These are phyloP conservation scores for Celastrina argiolus DNA, from an alignment of 2,888 invertebrate species.

Conservation along the genomic window DNA sequence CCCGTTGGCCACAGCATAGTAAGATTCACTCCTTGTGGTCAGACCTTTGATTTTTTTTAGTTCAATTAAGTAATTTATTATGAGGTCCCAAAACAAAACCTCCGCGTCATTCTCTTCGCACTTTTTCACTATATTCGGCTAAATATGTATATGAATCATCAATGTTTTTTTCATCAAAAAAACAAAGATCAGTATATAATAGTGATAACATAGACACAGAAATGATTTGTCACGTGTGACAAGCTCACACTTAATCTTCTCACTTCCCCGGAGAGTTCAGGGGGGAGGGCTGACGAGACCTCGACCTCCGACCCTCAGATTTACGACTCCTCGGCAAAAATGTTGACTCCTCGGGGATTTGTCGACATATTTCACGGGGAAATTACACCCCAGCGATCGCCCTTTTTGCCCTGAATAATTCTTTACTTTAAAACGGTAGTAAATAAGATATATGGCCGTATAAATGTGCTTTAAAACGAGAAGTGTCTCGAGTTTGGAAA, in stretches of 20 bases:
- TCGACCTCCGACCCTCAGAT: conserved; percentile 37
- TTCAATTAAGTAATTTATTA: no score
- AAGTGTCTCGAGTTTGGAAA: not conserved
- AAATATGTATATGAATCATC: no score
- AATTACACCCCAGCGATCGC: conserved; percentile 42
- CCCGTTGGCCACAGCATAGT: no score
- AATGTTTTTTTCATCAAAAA: not conserved
- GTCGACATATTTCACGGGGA: conserved; percentile 62
- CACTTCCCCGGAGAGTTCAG: not conserved
- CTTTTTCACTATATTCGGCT: no score
- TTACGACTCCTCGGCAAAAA: conserved; percentile 56
- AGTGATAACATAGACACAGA: not conserved
- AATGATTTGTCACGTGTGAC: conserved; percentile 1
- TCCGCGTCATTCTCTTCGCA: no score
- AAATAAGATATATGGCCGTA: conserved; percentile 1
- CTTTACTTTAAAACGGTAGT: conserved; percentile 1
- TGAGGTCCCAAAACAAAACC: no score
- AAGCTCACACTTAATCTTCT: not conserved
- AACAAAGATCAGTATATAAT: not conserved
- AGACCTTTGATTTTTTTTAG: no score
- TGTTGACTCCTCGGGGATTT: conserved; percentile 57
- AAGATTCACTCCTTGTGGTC: no score
- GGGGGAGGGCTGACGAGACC: conserved; percentile 1
- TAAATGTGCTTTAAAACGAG: not conserved
- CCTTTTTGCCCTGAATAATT: conserved; percentile 18